Evolutionary conservation across 23 tunicate species (phyloP).

Genomic region (Clavelina lepadiformis): DNA sequence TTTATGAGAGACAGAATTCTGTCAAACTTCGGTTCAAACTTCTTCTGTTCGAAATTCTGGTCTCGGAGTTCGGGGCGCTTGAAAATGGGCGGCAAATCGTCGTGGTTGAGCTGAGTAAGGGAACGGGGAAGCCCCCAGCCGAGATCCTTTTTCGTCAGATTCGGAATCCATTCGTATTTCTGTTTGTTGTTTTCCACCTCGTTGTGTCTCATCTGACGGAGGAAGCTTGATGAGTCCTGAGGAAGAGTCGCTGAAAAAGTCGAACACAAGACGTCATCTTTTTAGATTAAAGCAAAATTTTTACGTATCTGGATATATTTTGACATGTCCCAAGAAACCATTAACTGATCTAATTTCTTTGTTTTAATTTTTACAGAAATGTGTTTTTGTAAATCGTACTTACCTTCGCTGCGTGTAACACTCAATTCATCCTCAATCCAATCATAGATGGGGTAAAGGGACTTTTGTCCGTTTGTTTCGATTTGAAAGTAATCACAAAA

Average conservation of each 20-base stretch:
- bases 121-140: conserved; percentile 38
- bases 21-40: background rate
- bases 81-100: conserved; percentile 16
- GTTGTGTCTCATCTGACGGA: too few species aligned
- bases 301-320: too few species aligned
- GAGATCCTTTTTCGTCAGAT: conserved; percentile 6
- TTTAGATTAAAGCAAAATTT: too few species aligned
- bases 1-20: background rate
- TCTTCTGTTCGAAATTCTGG: background rate
- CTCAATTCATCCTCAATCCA: conserved; percentile 26
- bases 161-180: conserved; percentile 32
- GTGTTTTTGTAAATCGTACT: too few species aligned
- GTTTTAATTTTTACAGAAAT: too few species aligned
- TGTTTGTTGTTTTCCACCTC: conserved; percentile 26
- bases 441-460: conserved; percentile 44
- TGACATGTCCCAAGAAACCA: too few species aligned
- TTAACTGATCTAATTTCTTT: too few species aligned
- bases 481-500: conserved; percentile 14
- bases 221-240: too few species aligned
- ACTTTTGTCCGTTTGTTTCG: conserved; percentile 8
- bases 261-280: too few species aligned
- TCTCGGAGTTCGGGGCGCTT: conserved; percentile 1
- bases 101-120: conserved; percentile 6
- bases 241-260: too few species aligned
- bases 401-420: conserved; percentile 13